A percentile compares a stretch with the other conserved stretches of the same genome.
Conservation (phyloP, 2,888 invertebrate genomes). For the Nephrotoma appendiculata region DNA sequence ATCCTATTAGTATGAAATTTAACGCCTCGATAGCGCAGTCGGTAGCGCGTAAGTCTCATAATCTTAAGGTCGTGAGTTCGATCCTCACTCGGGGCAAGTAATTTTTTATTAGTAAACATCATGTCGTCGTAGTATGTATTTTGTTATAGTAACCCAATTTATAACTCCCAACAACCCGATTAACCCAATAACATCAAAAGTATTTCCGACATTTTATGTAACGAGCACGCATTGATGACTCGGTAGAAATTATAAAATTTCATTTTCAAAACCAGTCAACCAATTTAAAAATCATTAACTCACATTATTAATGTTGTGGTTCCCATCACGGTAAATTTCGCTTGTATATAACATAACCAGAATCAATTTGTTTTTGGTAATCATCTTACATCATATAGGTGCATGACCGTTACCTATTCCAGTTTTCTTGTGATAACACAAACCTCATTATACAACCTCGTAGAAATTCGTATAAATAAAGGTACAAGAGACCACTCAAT, state of each 20-base stretch:
- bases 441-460: neutral
- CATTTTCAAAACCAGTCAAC: neutral
- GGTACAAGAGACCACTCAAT: neutral
- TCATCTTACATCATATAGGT: neutral
- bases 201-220: neutral
- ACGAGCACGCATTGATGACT: neutral
- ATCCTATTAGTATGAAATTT: too few relatives aligned
- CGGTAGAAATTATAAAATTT: neutral
- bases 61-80: slow-evolving; percentile 6
- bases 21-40: slow-evolving; percentile 4
- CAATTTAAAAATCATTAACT: neutral
- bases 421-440: neutral
- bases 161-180: neutral
- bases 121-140: too few relatives aligned
- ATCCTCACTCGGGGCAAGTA: neutral
- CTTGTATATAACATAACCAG: neutral
- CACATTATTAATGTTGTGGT: neutral
- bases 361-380: neutral
- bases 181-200: neutral
- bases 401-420: neutral
- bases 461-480: neutral
- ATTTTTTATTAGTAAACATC: too few relatives aligned
- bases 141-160: neutral
- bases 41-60: slow-evolving; percentile 5
- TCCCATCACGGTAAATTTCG: neutral